Evolutionary conservation across 2,888 invertebrate species (phyloP), one percentile per base, ranked within the genome.

Genomic region (Diplazon laetatorius): DNA sequence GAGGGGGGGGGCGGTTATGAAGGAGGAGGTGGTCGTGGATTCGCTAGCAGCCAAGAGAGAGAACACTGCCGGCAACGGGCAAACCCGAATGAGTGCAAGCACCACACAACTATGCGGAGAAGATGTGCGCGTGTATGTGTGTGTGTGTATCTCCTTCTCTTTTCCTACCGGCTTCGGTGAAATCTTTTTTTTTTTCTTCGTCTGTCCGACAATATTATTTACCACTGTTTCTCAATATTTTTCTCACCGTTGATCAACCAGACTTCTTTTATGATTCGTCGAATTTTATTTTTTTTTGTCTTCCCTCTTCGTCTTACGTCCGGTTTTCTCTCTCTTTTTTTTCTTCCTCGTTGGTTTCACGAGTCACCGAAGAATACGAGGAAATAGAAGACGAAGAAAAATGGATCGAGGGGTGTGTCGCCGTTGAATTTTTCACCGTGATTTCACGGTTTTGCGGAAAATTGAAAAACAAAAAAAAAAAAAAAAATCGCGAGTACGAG

Each of bases 1-100:
- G 62, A 37, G 9, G 68, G 59, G 39, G 63, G 59, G 63, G 69
- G 74, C 48, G 73, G 57, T 39, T 48, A 37, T 50, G 80, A 76
- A 42, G 69, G 48, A 25, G 48, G 80, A 76, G 75, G 59, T 37
- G 66, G 81, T 66, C 57, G 80, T 69, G 77, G 71, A 59, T 6
- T 30, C 30, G 65, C 74, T 46, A 52, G 72, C 57, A 63, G 69
- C 74, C 68, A 74, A 79, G 60, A 79, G 79, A 81, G 77, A 81
- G 73, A 76, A 70, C 57, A 78, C 79, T 71, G 77, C 76, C 78
- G 81, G 80, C 82, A 80, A 78, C 81, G 79, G 79, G 80, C 76
- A 76, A 82, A 78, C 78, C 81, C 68, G 80, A 78, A 55, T 68
- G 76, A 76, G 68, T 71, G 76, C 82, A 80, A 81, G 63, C 74